phyloP scores from a whole-genome alignment of 2,797 vertebrate genomes.

The Buphagus erythrorhynchus region DNA sequence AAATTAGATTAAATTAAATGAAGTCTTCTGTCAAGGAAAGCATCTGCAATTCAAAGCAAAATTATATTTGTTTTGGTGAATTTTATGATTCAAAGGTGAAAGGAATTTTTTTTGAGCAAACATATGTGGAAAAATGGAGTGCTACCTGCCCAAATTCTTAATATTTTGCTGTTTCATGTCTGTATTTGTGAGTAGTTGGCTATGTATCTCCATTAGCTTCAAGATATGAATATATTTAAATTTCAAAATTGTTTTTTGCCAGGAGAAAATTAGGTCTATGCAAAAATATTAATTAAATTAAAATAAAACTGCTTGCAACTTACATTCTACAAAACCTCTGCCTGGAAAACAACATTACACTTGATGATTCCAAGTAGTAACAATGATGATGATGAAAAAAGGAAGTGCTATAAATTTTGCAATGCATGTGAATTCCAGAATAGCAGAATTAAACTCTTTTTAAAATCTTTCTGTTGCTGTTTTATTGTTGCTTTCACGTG shows the following conservation, averaged over 20 bases:
- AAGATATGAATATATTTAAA: neutral
- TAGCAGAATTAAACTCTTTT: neutral
- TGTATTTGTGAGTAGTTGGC: neutral
- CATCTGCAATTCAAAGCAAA: slow-evolving; percentile 40
- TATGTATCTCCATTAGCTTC: neutral
- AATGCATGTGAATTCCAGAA: neutral
- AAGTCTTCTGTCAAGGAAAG: slow-evolving; percentile 35
- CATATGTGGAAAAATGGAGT: neutral
- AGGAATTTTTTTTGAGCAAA: neutral
- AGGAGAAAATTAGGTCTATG: neutral
- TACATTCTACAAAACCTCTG: neutral
- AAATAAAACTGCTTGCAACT: slow-evolving; percentile 24
- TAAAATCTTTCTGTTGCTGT: neutral
- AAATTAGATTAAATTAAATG: slow-evolving; percentile 19
- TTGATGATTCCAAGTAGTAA: slow-evolving; percentile 16
- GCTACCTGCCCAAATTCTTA: neutral
- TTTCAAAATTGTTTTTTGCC: slow-evolving; percentile 12
- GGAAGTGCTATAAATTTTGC: slow-evolving; percentile 1
- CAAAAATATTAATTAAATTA: slow-evolving; percentile 19
- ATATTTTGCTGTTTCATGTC: neutral
- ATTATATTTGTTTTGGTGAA: neutral
- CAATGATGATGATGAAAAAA: neutral
- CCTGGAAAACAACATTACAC: neutral
- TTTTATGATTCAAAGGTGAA: slow-evolving; percentile 2
- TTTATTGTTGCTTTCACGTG: neutral